A percentile compares a stretch with the other conserved stretches of the same genome.
phyloP scores from a whole-genome alignment of 2,113 vertebrate species.

The Pica pica region DNA sequence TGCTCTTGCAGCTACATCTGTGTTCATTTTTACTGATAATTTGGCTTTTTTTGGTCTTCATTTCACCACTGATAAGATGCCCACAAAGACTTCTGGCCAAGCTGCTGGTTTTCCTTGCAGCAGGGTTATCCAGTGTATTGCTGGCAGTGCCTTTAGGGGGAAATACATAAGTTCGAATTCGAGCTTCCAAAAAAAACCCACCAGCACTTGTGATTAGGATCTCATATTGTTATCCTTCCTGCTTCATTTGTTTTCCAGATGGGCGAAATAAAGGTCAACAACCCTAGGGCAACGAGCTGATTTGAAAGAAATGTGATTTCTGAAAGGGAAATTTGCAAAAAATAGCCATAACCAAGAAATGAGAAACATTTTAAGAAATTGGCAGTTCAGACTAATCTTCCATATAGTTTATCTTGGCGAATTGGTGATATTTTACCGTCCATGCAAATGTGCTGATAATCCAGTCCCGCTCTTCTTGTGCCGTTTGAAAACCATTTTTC shows the following conservation, averaged over 20 bases:
- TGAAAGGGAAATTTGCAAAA: conserved; percentile 68
- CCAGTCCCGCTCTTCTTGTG: neutral
- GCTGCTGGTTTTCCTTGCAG: neutral
- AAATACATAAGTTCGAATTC: conserved; percentile 45
- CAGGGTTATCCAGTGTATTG: neutral
- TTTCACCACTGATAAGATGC: neutral
- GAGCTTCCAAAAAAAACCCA: neutral
- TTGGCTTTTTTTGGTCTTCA: neutral
- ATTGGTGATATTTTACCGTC: conserved; percentile 1
- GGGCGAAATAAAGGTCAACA: conserved; percentile 70
- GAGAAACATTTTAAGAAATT: conserved; percentile 58
- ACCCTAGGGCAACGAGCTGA: conserved; percentile 59
- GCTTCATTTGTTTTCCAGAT: conserved; percentile 78
- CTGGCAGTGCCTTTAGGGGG: conserved; percentile 40
- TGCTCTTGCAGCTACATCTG: neutral
- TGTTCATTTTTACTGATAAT: neutral
- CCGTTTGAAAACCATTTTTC: neutral
- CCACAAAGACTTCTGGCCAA: neutral
- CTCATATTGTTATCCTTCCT: conserved; percentile 71
- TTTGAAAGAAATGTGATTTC: conserved; percentile 73
- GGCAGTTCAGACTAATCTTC: conserved; percentile 45
- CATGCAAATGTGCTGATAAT: neutral
- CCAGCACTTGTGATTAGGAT: conserved; percentile 54
- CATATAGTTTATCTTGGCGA: conserved; percentile 12
- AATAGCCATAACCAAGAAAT: conserved; percentile 59